phyloP scores from a whole-genome alignment of 2,113 vertebrate genomes.

The Mystacornis crossleyi region DNA sequence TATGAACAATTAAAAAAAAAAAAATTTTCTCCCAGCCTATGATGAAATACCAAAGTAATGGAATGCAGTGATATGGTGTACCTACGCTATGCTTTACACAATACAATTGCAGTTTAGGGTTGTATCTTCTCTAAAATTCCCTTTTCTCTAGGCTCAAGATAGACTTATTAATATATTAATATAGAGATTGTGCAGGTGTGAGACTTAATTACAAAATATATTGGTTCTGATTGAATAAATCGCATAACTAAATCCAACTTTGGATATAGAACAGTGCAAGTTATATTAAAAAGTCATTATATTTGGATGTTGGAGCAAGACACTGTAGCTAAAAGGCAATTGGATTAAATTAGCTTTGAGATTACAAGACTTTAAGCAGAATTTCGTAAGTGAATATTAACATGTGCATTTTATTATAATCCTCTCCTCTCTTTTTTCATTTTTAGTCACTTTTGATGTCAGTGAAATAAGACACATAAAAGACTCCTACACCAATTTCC shows the following conservation, averaged over 20 bases:
- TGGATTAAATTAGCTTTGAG: slow-evolving; percentile 72
- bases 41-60: neutral
- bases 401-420: slow-evolving; percentile 66
- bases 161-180: neutral
- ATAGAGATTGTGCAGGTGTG: neutral
- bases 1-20: neutral
- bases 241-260: slow-evolving; percentile 58
- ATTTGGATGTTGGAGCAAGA: slow-evolving; percentile 67
- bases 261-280: slow-evolving; percentile 63
- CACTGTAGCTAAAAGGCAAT: slow-evolving; percentile 72
- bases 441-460: slow-evolving; percentile 38
- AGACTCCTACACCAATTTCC: slow-evolving; percentile 43
- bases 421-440: neutral
- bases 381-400: slow-evolving; percentile 70
- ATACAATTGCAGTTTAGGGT: neutral
- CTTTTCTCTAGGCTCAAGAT: neutral
- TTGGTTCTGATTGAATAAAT: slow-evolving; percentile 64
- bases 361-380: slow-evolving; percentile 66
- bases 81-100: neutral
- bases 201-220: slow-evolving; percentile 58
- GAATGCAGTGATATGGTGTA: neutral
- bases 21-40: neutral
- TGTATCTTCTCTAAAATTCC: neutral
- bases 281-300: slow-evolving; percentile 77
- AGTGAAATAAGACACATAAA: slow-evolving; percentile 26